phyloP scores from a whole-genome alignment of 2,888 invertebrate genomes.

The Himalopsyche tibetana region DNA sequence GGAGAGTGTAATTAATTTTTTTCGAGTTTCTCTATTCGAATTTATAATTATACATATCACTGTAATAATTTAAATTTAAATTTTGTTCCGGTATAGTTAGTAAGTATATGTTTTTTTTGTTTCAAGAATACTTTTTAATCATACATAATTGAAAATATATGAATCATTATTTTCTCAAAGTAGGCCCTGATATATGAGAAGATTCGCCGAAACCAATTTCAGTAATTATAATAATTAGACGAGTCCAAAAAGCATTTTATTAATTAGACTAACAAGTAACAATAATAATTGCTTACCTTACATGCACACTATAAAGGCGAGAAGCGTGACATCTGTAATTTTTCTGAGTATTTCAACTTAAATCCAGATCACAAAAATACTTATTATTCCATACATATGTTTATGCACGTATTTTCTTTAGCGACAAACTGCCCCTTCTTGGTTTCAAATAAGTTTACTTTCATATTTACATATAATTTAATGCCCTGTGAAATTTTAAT shows the following conservation, averaged over 20 bases:
- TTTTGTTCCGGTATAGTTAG: no score
- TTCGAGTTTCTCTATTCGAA: no score
- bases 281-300: not conserved
- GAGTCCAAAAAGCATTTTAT: not conserved
- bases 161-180: not conserved
- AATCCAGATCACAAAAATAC: not conserved
- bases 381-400: no score
- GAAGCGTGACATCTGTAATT: not conserved
- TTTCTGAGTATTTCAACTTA: not conserved
- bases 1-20: no score
- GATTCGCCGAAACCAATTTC: not conserved
- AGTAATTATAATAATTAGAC: not conserved
- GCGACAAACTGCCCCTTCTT: not conserved
- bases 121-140: no score
- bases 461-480: not conserved
- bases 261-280: not conserved
- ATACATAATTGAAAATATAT: no score
- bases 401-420: not conserved
- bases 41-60: no score
- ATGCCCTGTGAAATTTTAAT: not conserved
- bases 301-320: not conserved
- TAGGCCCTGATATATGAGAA: not conserved
- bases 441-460: not conserved
- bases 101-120: no score
- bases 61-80: no score